These are phyloP conservation scores for Forbesichthys papilliferus DNA, from an alignment of 2,113 vertebrate genomes.

Conservation along the genomic window DNA sequence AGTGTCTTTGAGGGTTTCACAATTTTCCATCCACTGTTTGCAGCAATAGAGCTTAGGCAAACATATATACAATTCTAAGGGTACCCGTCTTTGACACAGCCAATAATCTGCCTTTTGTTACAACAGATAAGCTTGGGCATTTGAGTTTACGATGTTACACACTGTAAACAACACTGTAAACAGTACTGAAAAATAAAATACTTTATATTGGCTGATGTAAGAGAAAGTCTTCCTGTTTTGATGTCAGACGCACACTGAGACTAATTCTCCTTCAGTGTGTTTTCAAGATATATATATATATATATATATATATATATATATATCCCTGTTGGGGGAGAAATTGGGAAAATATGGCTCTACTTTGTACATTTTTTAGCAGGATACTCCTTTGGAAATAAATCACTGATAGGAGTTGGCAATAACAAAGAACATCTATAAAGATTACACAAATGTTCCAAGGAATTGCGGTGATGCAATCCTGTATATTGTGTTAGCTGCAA, in stretches of 20 bases:
- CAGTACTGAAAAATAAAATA: conserved; percentile 27
- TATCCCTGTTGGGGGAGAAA: conserved; percentile 22
- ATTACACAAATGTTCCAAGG: conserved; percentile 9
- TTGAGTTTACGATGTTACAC: conserved; percentile 21
- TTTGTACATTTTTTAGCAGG: conserved; percentile 17
- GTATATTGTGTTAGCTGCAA: not conserved
- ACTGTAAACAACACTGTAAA: conserved; percentile 33
- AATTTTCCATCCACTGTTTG: conserved; percentile 12
- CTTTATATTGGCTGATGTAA: conserved; percentile 1
- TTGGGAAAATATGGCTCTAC: conserved; percentile 5
- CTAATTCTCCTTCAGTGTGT: not conserved
- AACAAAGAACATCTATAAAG: conserved; percentile 14
- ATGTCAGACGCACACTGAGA: conserved; percentile 3
- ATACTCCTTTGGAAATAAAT: conserved; percentile 11
- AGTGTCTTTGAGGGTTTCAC: conserved; percentile 10
- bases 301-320: not conserved
- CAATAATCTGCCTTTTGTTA: conserved; percentile 47
- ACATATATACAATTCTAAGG: not conserved
- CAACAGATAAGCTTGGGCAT: conserved; percentile 15
- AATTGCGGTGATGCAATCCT: conserved; percentile 20
- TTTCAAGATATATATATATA: not conserved
- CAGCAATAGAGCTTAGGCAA: conserved; percentile 18
- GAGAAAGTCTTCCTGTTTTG: conserved; percentile 7
- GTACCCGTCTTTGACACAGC: conserved; percentile 5
- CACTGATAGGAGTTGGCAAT: conserved; percentile 23